Percentiles rank a stretch among this genome's conserved stretches.
These are phyloP conservation scores for Aphidius ervi DNA, from an alignment of 1,140 invertebrate genomes.

Conservation along the genomic window DNA sequence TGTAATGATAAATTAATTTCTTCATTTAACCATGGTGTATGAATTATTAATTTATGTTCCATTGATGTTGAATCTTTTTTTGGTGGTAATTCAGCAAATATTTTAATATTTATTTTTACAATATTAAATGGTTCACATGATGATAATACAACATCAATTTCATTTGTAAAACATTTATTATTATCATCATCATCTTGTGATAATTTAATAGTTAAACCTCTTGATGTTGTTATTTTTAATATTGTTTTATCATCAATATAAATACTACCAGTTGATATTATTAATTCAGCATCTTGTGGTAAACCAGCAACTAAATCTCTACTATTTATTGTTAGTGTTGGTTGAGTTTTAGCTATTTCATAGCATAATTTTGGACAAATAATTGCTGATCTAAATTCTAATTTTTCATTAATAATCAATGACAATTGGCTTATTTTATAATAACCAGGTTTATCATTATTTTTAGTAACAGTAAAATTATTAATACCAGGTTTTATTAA, in stretches of 20 bases:
- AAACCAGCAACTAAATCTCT: constrained; percentile 67
- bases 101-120: constrained; percentile 58
- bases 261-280: constrained; percentile 66
- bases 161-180: constrained; percentile 48
- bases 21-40: constrained; percentile 71
- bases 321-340: constrained; percentile 52
- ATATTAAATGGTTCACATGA: constrained; percentile 68
- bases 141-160: constrained; percentile 61
- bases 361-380: constrained; percentile 52
- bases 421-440: constrained; percentile 62
- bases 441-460: constrained; percentile 57
- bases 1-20: constrained; percentile 63
- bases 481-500: constrained; percentile 69
- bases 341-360: constrained; percentile 57
- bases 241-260: constrained; percentile 53
- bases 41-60: constrained; percentile 69
- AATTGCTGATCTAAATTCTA: constrained; percentile 52
- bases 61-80: constrained; percentile 62
- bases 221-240: constrained; percentile 57
- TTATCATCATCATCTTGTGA: constrained; percentile 32
- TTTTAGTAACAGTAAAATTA: constrained; percentile 59
- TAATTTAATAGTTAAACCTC: constrained; percentile 55
- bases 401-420: constrained; percentile 55
- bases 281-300: constrained; percentile 64
- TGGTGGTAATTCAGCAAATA: constrained; percentile 69